Evolutionary conservation across 2,113 vertebrate species (phyloP).

Genomic region (Xiphophorus hellerii): DNA sequence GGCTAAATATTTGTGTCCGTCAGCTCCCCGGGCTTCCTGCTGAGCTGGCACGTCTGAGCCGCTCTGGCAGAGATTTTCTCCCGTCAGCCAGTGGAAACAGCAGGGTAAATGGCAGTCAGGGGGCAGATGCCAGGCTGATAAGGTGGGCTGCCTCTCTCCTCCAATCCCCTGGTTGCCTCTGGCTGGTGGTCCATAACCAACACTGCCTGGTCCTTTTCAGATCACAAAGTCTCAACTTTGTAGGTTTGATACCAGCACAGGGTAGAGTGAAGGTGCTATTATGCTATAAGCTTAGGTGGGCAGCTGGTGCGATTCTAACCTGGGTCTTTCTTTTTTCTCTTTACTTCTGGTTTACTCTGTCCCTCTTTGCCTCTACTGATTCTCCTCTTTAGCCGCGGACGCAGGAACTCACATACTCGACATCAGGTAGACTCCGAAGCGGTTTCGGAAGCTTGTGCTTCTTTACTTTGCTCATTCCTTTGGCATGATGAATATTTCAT

Average conservation of each 20-base stretch:
- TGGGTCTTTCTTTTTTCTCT: slow-evolving; percentile 65
- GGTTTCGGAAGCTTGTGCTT: slow-evolving; percentile 41
- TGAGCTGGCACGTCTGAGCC: slow-evolving; percentile 58
- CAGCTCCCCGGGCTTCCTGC: slow-evolving; percentile 59
- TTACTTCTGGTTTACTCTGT: slow-evolving; percentile 21
- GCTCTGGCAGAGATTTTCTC: slow-evolving; percentile 47
- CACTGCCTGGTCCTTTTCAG: slow-evolving; percentile 33
- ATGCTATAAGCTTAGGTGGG: slow-evolving; percentile 61
- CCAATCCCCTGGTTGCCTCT: slow-evolving; percentile 24
- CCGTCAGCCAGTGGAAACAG: slow-evolving; percentile 41
- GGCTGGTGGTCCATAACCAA: slow-evolving; percentile 25
- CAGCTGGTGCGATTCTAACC: slow-evolving; percentile 68
- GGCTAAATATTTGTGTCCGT: slow-evolving; percentile 56
- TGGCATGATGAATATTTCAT: slow-evolving; percentile 19
- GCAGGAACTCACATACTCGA: slow-evolving; percentile 97
- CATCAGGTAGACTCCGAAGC: slow-evolving; percentile 90
- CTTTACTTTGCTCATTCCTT: slow-evolving; percentile 55
- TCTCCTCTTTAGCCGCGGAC: slow-evolving; percentile 88
- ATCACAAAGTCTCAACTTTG: slow-evolving; percentile 28
- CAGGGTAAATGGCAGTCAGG: slow-evolving; percentile 47
- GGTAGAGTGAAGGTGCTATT: slow-evolving; percentile 42
- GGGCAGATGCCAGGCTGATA: slow-evolving; percentile 42
- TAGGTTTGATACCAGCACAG: slow-evolving; percentile 38
- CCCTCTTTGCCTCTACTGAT: slow-evolving; percentile 45
- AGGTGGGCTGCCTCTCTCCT: slow-evolving; percentile 49